Conservation (phyloP, 2,113 vertebrate species). For the Spea bombifrons region DNA sequence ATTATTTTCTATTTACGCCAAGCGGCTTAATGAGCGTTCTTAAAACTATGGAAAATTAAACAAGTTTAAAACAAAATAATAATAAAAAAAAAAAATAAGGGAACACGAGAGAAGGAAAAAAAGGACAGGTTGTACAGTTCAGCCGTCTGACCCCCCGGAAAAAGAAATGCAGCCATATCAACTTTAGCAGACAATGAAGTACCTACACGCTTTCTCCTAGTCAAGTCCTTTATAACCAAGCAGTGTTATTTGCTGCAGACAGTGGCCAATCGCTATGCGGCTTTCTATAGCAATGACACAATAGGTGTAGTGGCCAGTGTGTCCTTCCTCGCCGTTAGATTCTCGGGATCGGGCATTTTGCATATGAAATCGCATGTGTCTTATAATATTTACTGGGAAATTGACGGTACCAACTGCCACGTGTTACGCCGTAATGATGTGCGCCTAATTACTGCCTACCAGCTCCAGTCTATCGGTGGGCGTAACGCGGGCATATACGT, state of each 20-base stretch:
- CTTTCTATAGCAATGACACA: conserved; percentile 74
- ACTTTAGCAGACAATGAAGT: conserved; percentile 75
- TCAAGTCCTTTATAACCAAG: conserved; percentile 80
- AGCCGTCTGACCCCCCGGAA: conserved; percentile 65
- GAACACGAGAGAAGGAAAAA: conserved; percentile 58
- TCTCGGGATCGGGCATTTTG: conserved; percentile 68
- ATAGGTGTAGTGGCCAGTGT: conserved; percentile 76
- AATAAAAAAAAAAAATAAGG: conserved; percentile 19
- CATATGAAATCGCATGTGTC: conserved; percentile 61
- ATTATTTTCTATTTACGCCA: conserved; percentile 69
- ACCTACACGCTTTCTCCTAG: conserved; percentile 69
- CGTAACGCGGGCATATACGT: conserved; percentile 53
- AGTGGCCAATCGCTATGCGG: conserved; percentile 71
- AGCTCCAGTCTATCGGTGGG: conserved; percentile 55
- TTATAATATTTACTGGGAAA: conserved; percentile 66
- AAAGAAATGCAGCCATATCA: conserved; percentile 75
- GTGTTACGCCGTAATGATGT: conserved; percentile 66
- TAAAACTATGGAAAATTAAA: conserved; percentile 70
- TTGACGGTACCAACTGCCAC: conserved; percentile 52
- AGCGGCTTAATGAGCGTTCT: conserved; percentile 73
- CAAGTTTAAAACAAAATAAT: conserved; percentile 62
- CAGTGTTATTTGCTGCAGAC: conserved; percentile 73
- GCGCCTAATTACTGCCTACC: conserved; percentile 65
- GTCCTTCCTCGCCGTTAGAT: conserved; percentile 66
- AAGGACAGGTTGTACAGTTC: conserved; percentile 71